Conservation (phyloP, 2,113 vertebrate genomes). For the Calidris pugnax region DNA sequence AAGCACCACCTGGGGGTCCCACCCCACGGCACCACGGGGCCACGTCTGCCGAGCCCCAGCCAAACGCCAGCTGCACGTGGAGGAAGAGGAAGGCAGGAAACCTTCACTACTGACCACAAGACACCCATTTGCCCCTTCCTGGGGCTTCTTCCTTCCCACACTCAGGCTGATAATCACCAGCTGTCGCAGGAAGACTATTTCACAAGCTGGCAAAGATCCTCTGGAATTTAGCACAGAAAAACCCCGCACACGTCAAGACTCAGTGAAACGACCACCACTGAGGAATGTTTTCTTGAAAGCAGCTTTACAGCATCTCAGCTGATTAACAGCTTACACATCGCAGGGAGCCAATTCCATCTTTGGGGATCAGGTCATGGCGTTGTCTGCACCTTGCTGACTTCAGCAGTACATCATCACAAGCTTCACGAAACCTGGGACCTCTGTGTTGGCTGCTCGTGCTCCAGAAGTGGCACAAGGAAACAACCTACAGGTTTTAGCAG, state of each 20-base stretch:
- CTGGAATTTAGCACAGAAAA: background rate
- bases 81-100: background rate
- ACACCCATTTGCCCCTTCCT: background rate
- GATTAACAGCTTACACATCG: background rate
- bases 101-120: background rate
- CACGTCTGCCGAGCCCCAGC: background rate
- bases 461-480: background rate
- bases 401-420: background rate
- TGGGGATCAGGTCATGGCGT: background rate
- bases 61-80: accelerated
- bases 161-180: background rate
- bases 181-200: background rate
- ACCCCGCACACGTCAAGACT: background rate
- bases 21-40: background rate
- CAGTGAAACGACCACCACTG: accelerated
- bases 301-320: background rate
- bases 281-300: background rate
- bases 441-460: background rate
- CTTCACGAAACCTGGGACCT: too few relatives aligned
- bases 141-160: background rate
- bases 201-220: background rate
- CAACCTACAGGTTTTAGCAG: background rate
- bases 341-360: background rate
- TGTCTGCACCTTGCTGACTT: background rate
- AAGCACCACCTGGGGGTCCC: background rate